Evolutionary conservation across 2,797 vertebrate genomes (phyloP).

Genomic region (Dallia pectoralis): DNA sequence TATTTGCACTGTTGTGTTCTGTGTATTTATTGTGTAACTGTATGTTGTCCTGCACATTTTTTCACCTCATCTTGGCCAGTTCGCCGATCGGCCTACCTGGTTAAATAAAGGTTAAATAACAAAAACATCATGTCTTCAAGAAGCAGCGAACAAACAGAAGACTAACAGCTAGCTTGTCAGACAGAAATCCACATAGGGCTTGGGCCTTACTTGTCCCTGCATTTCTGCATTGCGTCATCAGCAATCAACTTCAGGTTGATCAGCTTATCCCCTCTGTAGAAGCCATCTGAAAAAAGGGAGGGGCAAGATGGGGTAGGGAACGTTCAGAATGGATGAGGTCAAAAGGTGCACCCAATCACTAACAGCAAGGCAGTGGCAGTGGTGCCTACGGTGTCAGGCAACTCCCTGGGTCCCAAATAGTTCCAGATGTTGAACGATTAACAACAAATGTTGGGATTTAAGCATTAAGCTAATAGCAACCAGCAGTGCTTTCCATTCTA

Average conservation of each 20-base stretch:
- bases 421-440: not conserved
- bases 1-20: too few species aligned
- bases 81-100: too few species aligned
- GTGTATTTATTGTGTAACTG: too few species aligned
- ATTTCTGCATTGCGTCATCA: conserved; percentile 90
- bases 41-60: too few species aligned
- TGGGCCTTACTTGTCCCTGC: conserved; percentile 84
- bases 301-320: not conserved
- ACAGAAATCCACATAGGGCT: not conserved
- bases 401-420: not conserved
- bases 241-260: conserved; percentile 92
- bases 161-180: not conserved
- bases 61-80: too few species aligned
- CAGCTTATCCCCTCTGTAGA: conserved; percentile 95
- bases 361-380: not conserved
- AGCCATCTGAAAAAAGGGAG: conserved; percentile 80
- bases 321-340: not conserved
- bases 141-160: not conserved
- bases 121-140: not conserved
- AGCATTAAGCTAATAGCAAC: not conserved
- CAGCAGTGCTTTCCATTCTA: not conserved
- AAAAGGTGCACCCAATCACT: not conserved
- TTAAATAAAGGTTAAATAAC: too few species aligned
- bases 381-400: not conserved
- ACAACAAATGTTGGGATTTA: not conserved